Base-by-base conservation (phyloP, 2,888 invertebrate species). In the Cecidostiba fungosa region DNA sequence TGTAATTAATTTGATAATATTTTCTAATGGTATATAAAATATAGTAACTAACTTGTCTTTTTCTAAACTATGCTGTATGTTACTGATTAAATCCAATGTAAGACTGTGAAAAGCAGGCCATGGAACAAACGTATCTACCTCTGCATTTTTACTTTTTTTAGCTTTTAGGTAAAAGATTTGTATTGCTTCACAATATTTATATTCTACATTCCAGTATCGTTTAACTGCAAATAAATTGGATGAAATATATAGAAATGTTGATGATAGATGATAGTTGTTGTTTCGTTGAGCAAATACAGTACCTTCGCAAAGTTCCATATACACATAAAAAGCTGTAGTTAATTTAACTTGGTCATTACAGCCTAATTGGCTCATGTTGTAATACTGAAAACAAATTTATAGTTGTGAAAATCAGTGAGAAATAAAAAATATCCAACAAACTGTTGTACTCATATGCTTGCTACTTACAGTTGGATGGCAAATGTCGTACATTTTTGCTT, bases 221-320 rank as follows among this genome's bases (percentile, higher is more conserved):
- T 93, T 94, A 29, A 93, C 93, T 94, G 54, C 90, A 84, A 87
- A 88, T 83, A 73, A 90, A 84, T 54, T 29, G 26, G 4, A 78
- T 32, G 62, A 54, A 29, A 83, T 47, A 26, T 1, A 59, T 62
- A 50, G 32, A 29, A 54, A n/a, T 36, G 10, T 70, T 19, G n/a
- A n/a, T n/a, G n/a, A n/a, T n/a, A n/a, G n/a, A 4, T 29, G 26
- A 77, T 4, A 14, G 5, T 39, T 36, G 8, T 16, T 47, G 1
- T 74, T 43, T 82, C 69, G 90, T 79, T 39, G 8, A 14, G 23
- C 87, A 88, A 82, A 79, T 78, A 43, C 10, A 70, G 87, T 93
- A 95, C 95, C 95, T 93, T 95, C 94, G 87, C 94, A 94, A 69
- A 96, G 90, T 89, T 95, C 95, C 73, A 94, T 92, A 88, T 94